Conservation (phyloP, 2,888 invertebrate genomes). For the Theristus sp. region DNA sequence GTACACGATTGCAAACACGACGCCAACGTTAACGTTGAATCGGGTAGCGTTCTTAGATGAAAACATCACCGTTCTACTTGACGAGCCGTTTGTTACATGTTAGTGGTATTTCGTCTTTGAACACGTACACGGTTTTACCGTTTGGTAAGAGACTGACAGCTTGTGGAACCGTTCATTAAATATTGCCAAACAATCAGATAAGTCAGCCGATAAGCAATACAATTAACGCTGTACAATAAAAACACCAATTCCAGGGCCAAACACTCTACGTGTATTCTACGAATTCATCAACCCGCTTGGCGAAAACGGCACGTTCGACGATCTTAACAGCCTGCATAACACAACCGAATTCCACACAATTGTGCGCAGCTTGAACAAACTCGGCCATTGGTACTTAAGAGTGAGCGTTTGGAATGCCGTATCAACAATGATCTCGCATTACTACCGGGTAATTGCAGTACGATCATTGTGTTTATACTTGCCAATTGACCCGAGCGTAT, state of each 20-base stretch:
- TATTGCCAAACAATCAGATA: too few species aligned
- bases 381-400: neutral
- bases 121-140: too few species aligned
- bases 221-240: neutral
- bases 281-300: neutral
- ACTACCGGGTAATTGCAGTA: neutral
- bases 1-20: neutral
- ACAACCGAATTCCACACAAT: neutral
- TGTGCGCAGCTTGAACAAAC: neutral
- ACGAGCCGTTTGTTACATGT: neutral
- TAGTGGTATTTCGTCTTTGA: too few species aligned
- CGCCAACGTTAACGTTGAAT: neutral
- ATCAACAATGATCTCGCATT: neutral
- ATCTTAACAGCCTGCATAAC: neutral
- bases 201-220: too few species aligned
- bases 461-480: too few species aligned
- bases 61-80: neutral
- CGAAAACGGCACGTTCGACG: neutral
- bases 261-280: neutral
- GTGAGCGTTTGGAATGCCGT: neutral
- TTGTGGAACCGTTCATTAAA: too few species aligned
- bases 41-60: neutral
- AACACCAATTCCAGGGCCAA: neutral
- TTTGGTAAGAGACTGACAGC: too few species aligned
- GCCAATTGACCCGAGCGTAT: too few species aligned